Percentiles rank a stretch among this genome's conserved stretches.
Evolutionary conservation across 2,113 vertebrate genomes (phyloP).

Genomic region (Oenanthe oenanthe): DNA sequence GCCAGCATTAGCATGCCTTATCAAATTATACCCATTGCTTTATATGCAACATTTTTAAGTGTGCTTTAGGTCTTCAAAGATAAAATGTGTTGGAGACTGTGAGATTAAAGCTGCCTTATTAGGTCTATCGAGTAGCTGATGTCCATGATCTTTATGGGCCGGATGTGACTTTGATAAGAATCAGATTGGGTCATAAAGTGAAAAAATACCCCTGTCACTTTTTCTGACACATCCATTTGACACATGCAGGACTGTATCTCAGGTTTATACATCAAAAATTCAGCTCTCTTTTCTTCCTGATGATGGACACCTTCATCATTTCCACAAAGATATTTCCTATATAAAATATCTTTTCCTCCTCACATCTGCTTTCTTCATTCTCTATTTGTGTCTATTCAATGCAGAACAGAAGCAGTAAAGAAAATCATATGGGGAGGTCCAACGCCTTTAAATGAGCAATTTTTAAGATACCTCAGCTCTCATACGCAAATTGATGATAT

Average conservation of each 20-base stretch:
- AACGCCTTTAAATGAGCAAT: background rate
- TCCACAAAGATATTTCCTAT: background rate
- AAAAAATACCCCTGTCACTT: constrained; percentile 61
- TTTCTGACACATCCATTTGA: constrained; percentile 65
- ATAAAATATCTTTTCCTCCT: background rate
- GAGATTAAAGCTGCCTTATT: constrained; percentile 26
- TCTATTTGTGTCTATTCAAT: background rate
- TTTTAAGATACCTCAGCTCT: constrained; percentile 24
- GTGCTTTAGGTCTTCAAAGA: background rate
- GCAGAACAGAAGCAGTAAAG: background rate
- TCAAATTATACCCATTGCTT: background rate
- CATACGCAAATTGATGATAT: background rate
- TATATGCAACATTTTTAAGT: background rate
- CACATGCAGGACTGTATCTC: constrained; percentile 16
- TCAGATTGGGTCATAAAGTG: constrained; percentile 39
- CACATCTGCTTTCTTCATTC: background rate
- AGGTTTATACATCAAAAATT: constrained; percentile 50
- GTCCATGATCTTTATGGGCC: constrained; percentile 9
- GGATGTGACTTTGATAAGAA: constrained; percentile 55
- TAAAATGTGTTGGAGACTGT: background rate
- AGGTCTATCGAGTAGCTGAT: background rate
- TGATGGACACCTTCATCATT: constrained; percentile 29
- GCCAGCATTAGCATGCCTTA: background rate
- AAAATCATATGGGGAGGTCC: constrained; percentile 10
- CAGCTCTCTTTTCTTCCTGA: constrained; percentile 18